Evolutionary conservation across 2,888 invertebrate genomes (phyloP), one percentile per base, ranked within the genome.

Genomic region (Drosophila borealis): DNA sequence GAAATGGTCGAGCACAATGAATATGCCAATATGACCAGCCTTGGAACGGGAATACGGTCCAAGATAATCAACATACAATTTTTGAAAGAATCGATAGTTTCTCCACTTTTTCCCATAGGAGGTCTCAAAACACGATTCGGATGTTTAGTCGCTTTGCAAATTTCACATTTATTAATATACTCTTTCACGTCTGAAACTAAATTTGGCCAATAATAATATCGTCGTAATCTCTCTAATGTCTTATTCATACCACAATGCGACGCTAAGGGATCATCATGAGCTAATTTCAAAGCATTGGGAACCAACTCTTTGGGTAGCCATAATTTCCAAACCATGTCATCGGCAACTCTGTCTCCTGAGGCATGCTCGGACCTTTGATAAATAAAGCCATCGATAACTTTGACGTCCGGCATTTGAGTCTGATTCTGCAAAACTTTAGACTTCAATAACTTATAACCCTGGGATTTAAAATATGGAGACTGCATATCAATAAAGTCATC

Each of bases 351-450:
- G 19, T 44, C 44, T 13, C 44, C 13, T 6, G 44, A 1, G 4
- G 45, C 45, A 46, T 46, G 25, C 13, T 46, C 45, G n/a, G 4
- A 8, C 4, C 29, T 21, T 13, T 14, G 45, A 45, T 45, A 45
- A 9, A 29, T 45, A 14, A n/a, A 45, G 2, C 3, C 45, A 4
- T 25, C 25, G 8, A 45, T 4, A n/a, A 25, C 25, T n/a, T 25
- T 45, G n/a, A 45, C 25, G 9, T 45, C 45, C 8, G 25, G n/a
- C n/a, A 25, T 9, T 3, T n/a, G n/a, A 6, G 45, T 6, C 25
- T 9, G 25, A 13, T 25, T 21, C 3, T 13, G 9, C n/a, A 25
- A n/a, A n/a, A 45, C 8, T 25, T 45, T 25, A n/a, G n/a, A 21
- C 4, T 29, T 14, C 5, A 46, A 14, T 3, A 14, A n/a, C 5